Conservation (phyloP, 2,888 invertebrate genomes). For the Drosophila mulleri region DNA sequence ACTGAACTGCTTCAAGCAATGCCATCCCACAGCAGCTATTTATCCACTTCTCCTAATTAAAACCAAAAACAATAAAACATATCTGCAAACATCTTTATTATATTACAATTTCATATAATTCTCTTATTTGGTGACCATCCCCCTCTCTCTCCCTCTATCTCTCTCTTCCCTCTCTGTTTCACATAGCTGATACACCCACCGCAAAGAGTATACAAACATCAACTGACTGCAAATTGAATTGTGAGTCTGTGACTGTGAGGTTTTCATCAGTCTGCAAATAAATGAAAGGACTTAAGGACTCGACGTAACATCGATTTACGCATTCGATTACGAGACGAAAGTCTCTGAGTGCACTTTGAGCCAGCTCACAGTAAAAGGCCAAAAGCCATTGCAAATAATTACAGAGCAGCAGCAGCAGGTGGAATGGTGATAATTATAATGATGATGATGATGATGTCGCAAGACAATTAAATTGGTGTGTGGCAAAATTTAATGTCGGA, state of each 20-base stretch:
- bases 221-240: constrained; percentile 56
- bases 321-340: constrained; percentile 43
- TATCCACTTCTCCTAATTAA: neutral
- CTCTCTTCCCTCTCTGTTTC: too few species aligned
- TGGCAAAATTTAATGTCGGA: constrained; percentile 67
- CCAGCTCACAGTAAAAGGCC: constrained; percentile 23
- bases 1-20: too few species aligned
- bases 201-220: neutral
- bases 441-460: constrained; percentile 21
- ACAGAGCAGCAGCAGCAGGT: constrained; percentile 22
- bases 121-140: neutral
- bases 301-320: constrained; percentile 19
- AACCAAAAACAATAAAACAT: neutral
- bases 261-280: constrained; percentile 50
- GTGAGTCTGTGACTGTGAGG: constrained; percentile 16
- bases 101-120: neutral
- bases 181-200: neutral
- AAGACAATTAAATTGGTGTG: constrained; percentile 65
- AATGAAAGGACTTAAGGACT: constrained; percentile 50
- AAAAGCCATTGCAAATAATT: constrained; percentile 56
- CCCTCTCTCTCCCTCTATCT: neutral
- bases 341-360: constrained; percentile 43
- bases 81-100: neutral
- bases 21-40: neutral
- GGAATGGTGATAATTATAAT: constrained; percentile 11